Evolutionary conservation across 2,888 invertebrate genomes (phyloP), one percentile per base, ranked within the genome.

Genomic region (Ectropis crepuscularia): DNA sequence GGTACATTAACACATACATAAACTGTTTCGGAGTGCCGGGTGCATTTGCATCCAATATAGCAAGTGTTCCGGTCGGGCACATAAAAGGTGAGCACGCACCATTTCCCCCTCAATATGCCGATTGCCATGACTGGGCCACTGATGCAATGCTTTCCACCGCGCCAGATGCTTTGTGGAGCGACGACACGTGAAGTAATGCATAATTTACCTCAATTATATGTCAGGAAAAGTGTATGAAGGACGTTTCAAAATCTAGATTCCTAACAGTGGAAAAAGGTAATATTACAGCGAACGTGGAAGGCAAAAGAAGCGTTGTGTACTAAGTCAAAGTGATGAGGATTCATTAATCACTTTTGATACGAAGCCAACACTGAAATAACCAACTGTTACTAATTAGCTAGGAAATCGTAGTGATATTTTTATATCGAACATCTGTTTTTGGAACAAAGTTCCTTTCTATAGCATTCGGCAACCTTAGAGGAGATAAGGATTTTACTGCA

Each of bases 111-210:
- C 57, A 60, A 66, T 64, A 69, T 70, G 75, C 78, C 80, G 79
- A 83, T 77, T 74, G 59, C 65, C 71, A 66, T 69, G 79, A 76
- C 73, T 74, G 74, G 59, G 73, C 59, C 68, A 70, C 66, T 65
- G 65, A 75, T 74, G 76, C 67, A 68, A 68, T 50, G 36, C 66
- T 65, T 65, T 69, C 63, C 64, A 58, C 46, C 63, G 58, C 50
- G 49, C 72, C 69, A 69, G 49, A 68, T 74, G 69, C 67, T 75
- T 71, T 77, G 73, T 78, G 65, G 86, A 84, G 79, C 84, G 85
- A 71, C 76, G 69, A 78, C 75, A 74, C 71, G 62, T 82, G 77
- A 75, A 70, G 81, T 75, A 81, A 84, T 75, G 42, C 59, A 11
- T 50, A 67, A 63, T 64, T 68, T 60, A 74, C 70, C 71, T 75